Conservation (phyloP, 2,113 vertebrate species). For the Actenoides hombroni region DNA sequence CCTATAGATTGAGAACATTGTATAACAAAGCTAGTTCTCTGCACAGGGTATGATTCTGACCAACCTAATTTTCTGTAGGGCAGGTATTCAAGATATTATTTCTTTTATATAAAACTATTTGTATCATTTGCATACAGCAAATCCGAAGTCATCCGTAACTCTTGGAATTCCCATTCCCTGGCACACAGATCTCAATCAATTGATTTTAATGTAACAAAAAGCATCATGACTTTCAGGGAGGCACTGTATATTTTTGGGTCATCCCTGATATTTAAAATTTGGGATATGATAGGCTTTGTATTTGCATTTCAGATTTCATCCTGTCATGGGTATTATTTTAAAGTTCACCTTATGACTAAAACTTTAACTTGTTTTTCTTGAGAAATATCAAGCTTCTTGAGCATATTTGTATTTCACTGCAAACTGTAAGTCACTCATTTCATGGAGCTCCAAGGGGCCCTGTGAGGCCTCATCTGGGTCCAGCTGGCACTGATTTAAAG, state of each 20-base stretch:
- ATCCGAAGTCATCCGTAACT: neutral
- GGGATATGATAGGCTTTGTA: neutral
- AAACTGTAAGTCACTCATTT: neutral
- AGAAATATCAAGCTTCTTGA: neutral
- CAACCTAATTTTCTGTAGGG: neutral
- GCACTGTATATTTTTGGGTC: neutral
- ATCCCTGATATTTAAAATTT: neutral
- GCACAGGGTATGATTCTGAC: neutral
- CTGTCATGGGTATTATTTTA: neutral
- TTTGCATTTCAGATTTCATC: conserved; percentile 9
- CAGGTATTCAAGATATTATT: neutral
- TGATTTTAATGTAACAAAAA: neutral
- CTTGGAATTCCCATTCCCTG: neutral
- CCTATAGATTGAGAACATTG: neutral
- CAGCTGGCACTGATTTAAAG: neutral
- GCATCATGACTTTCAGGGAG: neutral
- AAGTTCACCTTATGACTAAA: neutral
- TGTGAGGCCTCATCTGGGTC: neutral
- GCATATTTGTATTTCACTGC: neutral
- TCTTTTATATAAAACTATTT: neutral
- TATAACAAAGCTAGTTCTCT: neutral
- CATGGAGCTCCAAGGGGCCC: neutral
- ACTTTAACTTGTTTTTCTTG: neutral
- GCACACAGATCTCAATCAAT: neutral
- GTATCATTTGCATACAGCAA: neutral